Evolutionary conservation across 2,113 vertebrate genomes (phyloP).

Genomic region (Ploceus nigricollis): DNA sequence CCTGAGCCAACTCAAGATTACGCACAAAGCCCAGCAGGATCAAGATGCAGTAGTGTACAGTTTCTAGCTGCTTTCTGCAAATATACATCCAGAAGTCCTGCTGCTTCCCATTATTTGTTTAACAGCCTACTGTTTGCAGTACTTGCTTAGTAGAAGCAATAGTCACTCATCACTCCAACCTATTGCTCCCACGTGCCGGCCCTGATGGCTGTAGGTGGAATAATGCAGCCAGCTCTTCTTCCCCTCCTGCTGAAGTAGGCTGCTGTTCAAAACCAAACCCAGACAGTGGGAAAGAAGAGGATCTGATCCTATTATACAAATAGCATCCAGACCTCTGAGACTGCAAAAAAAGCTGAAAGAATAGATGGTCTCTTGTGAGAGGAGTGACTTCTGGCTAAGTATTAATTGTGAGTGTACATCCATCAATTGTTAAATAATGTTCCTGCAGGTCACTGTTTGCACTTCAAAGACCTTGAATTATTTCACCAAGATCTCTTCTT

Average conservation of each 20-base stretch:
- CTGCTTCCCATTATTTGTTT: background rate
- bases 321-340: background rate
- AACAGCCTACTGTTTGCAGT: background rate
- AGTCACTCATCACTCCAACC: background rate
- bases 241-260: background rate
- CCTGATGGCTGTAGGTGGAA: background rate
- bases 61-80: background rate
- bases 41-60: background rate
- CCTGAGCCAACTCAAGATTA: fast-evolving
- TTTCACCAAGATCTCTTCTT: background rate
- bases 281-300: background rate
- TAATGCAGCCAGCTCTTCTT: background rate
- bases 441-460: background rate
- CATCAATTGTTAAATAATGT: background rate
- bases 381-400: background rate
- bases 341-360: background rate
- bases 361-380: background rate
- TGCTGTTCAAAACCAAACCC: background rate
- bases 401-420: background rate
- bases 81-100: background rate
- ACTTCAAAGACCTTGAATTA: background rate
- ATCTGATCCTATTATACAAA: background rate
- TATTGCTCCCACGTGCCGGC: background rate
- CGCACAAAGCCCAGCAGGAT: background rate
- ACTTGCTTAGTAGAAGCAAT: background rate